A percentile compares a stretch with the other conserved stretches of the same genome.
Conservation (phyloP, 2,888 invertebrate species). For the Erebia epiphron region DNA sequence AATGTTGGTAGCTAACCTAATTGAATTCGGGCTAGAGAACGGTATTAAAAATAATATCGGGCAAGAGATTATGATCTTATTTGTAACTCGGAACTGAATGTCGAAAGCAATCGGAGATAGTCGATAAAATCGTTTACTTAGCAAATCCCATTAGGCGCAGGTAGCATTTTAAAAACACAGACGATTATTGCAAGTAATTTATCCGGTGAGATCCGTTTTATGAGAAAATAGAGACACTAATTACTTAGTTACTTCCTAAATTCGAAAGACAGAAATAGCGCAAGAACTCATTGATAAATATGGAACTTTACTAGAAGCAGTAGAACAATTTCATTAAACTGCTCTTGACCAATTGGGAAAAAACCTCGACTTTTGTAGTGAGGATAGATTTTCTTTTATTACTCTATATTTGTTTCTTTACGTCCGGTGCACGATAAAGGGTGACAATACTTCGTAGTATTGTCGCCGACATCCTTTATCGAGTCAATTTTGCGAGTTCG, state of each 20-base stretch:
- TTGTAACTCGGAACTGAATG: slow-evolving; percentile 35
- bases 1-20: slow-evolving; percentile 1
- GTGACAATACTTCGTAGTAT: slow-evolving; percentile 23
- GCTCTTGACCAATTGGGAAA: neutral
- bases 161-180: slow-evolving; percentile 31
- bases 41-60: slow-evolving; percentile 34
- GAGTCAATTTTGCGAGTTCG: slow-evolving; percentile 32
- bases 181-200: neutral
- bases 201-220: neutral
- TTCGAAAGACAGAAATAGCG: neutral
- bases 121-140: slow-evolving; percentile 39
- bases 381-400: neutral
- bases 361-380: neutral
- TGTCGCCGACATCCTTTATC: too few species aligned
- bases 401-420: slow-evolving; percentile 15
- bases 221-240: neutral
- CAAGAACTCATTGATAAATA: neutral
- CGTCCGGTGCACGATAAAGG: slow-evolving; percentile 21
- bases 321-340: slow-evolving; percentile 7
- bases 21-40: slow-evolving; percentile 21
- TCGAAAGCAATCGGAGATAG: slow-evolving; percentile 37
- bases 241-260: neutral
- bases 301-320: neutral
- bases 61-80: slow-evolving; percentile 40
- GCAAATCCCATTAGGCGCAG: slow-evolving; percentile 40